Evolutionary conservation across 2,888 invertebrate genomes (phyloP), one percentile per base, ranked within the genome.

Genomic region (Eustalomyia histrio): DNA sequence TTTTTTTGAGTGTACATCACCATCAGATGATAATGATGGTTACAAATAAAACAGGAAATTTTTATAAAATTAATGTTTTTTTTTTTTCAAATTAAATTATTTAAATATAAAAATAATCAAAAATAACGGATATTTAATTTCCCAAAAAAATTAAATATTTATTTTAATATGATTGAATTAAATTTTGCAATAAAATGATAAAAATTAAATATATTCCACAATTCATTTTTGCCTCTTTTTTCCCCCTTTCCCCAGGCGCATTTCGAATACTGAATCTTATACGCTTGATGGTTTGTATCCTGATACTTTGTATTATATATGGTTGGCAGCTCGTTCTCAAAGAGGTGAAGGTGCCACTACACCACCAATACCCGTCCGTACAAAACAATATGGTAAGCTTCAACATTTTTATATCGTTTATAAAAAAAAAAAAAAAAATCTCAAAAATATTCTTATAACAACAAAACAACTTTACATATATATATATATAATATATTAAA

Each of bases 371-470:
- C 96, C 97, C 84, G 97, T 97, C 86, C 94, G 97, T 92, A 99
- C 99, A 68, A 97, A 97, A 91, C 97, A 97, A 94, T 98, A 97
- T 93, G 97, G 99, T 99, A 96, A 96, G 98, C 92, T 47, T 72
- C 80, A 71, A 78, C 58, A 75, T 68, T 53, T 39, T 50, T 50
- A 24, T 57, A 6, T 39, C 17, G n/a, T 29, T 29, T 7, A 29
- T 29, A 29, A 21, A n/a, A n/a, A 3, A 24, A 24, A 24, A 9
- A 58, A 33, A 5, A 50, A 17, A 50, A 3, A 2, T 24, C n/a
- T 43, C 8, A 12, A 43, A 12, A n/a, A n/a, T 47, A 58, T 35
- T 55, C 43, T 14, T 67, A 79, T 57, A n/a, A 21, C 21, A 21
- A 65, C n/a, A 53, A 64, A 17, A 76, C 18, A 17, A 47, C 6